Base-by-base conservation (phyloP, 37 sponge, comb jelly and placozoan genomes). In the Aplysina aerophoba region DNA sequence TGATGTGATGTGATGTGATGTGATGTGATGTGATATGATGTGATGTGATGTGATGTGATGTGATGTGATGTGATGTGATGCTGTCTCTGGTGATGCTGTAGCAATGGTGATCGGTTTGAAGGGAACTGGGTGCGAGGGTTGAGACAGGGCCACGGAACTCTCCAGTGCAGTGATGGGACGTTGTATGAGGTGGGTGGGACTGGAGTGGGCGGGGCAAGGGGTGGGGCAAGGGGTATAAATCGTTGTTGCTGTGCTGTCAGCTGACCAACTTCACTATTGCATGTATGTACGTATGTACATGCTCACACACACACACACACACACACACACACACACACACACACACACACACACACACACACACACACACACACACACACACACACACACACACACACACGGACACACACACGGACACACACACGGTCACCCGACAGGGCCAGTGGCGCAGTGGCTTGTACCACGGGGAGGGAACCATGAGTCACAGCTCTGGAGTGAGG, bases 61-160 rank as follows among this genome's bases (percentile, higher is more conserved):
- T 25, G 27, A 28, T 62, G n/a, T 14, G 27, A 2, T 62, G 27
- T 25, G 27, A 4, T 14, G n/a, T 62, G 20, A n/a, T 36, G 37
- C 36, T 72, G 4, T 33, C 21, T 73, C 41, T 77, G 38, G 22
- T 25, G 1, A 24, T 20, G 17, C 55, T 40, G 59, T 38, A 88
- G 87, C 53, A 89, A 94, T 88, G 95, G 95, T 41, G 95, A 94
- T 68, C 68, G 73, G 15, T 96, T 93, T 83, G 89, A 89, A 0
- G 97, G 97, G 11, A 92, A 87, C 40, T 93, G 94, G 94, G 86
- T 96, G 15, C 24, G 31, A 1, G 94, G 86, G 0, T 56, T 67
- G 73, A 84, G 94, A 85, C 97, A 96, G 54, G 97, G 97, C 28
- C 94, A 93, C 2, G 97, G 97, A 0, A 19, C 63, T 11, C 68